Evolutionary conservation across 2,113 vertebrate genomes (phyloP), one percentile per base, ranked within the genome.

Genomic region (Dascyllus trimaculatus): DNA sequence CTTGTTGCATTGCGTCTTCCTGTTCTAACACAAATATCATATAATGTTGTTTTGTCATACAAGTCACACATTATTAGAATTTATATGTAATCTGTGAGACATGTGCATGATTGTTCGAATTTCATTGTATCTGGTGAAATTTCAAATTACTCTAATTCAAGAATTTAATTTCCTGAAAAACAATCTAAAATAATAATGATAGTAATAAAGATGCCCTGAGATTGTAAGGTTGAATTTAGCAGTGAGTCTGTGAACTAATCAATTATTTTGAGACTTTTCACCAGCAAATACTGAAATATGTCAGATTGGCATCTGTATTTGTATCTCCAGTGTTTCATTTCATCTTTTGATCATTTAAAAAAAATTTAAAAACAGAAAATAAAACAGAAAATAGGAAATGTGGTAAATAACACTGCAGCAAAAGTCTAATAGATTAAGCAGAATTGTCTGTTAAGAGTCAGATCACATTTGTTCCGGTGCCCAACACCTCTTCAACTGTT

Each of bases 401-500:
- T 45, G 0, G 17, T 45, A 1, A 24, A 19, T 49, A 45, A 14
- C 26, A 32, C 10, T 63, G 14, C 7, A 18, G 9, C n/a, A 21
- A 43, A 59, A 72, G 10, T 38, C 24, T 0, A 56, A 48, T 11
- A 4, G 8, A 22, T 25, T 38, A 5, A 35, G 21, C 17, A 35
- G 19, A 52, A 65, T 11, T 35, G 8, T 43, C 11, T 40, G 8
- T 8, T 40, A 8, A 11, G 4, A 40, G 38, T 11, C 11, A 40
- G 38, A 2, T 1, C 7, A 40, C 38, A 9, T 8, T 10, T 40
- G 8, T 40, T 8, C 38, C 38, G 4, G 38, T 10, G 38, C 38
- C 11, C 38, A 7, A 38, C 14, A 25, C 38, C 0, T 32, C n/a
- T 63, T 4, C 6, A 0, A 58, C 0, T 2, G 0, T 48, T 43